Percentiles rank a stretch among this genome's conserved stretches.
Conservation (phyloP, 2,888 invertebrate species). For the Urechis unicinctus region DNA sequence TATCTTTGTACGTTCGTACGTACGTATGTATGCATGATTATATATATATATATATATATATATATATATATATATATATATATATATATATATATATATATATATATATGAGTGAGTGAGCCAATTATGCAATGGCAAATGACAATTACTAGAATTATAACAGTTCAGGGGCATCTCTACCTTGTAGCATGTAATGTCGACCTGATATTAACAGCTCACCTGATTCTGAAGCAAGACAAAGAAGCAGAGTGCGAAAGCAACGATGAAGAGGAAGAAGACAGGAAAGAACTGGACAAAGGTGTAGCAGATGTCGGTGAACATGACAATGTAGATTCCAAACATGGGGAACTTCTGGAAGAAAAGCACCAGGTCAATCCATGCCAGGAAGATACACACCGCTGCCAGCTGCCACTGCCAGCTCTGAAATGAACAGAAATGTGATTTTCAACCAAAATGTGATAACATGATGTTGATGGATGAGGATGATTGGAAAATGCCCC, state of each 20-base stretch:
- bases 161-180: too few relatives aligned
- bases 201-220: slow-evolving; percentile 22
- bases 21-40: too few relatives aligned
- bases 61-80: too few relatives aligned
- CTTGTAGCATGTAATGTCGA: background rate
- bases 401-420: slow-evolving; percentile 55
- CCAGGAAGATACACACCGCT: slow-evolving; percentile 51
- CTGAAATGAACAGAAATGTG: slow-evolving; percentile 34
- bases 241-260: slow-evolving; percentile 48
- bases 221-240: slow-evolving; percentile 39
- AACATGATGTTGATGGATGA: too few relatives aligned
- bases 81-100: too few relatives aligned
- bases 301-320: slow-evolving; percentile 46
- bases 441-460: too few relatives aligned
- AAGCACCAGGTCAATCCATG: slow-evolving; percentile 50
- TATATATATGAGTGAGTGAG: too few relatives aligned
- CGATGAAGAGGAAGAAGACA: slow-evolving; percentile 47
- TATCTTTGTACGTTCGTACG: too few relatives aligned
- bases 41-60: too few relatives aligned
- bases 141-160: too few relatives aligned
- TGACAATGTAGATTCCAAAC: slow-evolving; percentile 44
- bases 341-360: slow-evolving; percentile 48
- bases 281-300: slow-evolving; percentile 48
- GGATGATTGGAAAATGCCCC: too few relatives aligned
- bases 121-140: too few relatives aligned